These are phyloP conservation scores for Salvelinus sp. DNA, from an alignment of 2,113 vertebrate species.

Conservation along the genomic window DNA sequence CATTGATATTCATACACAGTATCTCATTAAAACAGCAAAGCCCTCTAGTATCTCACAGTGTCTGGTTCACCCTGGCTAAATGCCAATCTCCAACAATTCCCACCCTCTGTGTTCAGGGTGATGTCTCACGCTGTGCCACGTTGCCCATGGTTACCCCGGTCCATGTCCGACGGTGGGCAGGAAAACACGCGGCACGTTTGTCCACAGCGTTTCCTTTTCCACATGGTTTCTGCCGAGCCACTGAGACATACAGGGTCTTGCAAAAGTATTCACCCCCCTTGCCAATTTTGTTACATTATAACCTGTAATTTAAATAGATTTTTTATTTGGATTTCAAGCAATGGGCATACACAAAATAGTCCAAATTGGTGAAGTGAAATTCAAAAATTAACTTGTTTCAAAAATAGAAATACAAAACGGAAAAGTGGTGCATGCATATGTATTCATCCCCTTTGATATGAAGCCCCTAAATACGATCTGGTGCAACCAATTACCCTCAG, in stretches of 20 bases:
- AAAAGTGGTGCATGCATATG: too few relatives aligned
- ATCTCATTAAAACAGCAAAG: neutral
- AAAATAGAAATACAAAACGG: too few relatives aligned
- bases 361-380: too few relatives aligned
- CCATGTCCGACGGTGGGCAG: neutral
- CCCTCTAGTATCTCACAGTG: neutral
- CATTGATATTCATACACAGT: neutral
- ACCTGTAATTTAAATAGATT: too few relatives aligned
- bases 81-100: neutral
- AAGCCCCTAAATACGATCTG: too few relatives aligned
- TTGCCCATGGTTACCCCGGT: constrained; percentile 7
- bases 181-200: neutral
- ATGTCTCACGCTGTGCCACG: neutral
- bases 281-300: too few relatives aligned
- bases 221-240: constrained; percentile 17
- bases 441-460: too few relatives aligned
- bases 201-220: constrained; percentile 4
- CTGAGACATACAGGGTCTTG: constrained; percentile 4
- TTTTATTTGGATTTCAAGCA: too few relatives aligned
- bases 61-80: neutral
- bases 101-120: neutral
- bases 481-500: too few relatives aligned
- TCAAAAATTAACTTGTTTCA: too few relatives aligned
- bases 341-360: too few relatives aligned
- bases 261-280: too few relatives aligned